Conservation (phyloP, 2,113 vertebrate genomes). For the Hippopotamus amphibius region DNA sequence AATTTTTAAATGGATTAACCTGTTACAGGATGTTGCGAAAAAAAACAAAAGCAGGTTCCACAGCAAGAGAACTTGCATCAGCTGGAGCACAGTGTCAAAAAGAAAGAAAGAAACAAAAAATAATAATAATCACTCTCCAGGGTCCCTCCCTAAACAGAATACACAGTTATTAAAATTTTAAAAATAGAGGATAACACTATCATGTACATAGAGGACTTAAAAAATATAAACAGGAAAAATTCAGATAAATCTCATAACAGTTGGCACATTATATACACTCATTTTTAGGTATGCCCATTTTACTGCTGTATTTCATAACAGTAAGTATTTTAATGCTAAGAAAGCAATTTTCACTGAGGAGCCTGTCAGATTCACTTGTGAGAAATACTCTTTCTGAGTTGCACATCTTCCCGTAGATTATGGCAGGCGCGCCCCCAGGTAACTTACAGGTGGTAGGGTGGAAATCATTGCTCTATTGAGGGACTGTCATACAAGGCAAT, state of each 20-base stretch:
- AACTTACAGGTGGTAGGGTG: not conserved
- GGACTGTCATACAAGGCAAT: not conserved
- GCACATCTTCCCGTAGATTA: not conserved
- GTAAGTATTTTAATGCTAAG: not conserved
- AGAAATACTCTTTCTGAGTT: not conserved
- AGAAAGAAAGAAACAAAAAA: not conserved
- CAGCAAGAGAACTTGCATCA: not conserved
- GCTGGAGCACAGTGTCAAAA: not conserved
- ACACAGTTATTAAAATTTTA: not conserved
- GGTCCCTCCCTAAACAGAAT: not conserved
- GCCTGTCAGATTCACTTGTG: not conserved
- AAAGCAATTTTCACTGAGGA: not conserved
- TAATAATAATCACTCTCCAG: not conserved
- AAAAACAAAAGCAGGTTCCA: not conserved
- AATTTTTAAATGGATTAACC: not conserved
- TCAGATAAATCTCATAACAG: not conserved
- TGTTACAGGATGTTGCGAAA: not conserved
- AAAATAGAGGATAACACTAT: not conserved
- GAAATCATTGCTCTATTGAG: not conserved
- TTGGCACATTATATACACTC: not conserved
- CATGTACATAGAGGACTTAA: not conserved
- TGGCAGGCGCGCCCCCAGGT: not conserved
- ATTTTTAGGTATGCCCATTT: not conserved
- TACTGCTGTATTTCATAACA: not conserved
- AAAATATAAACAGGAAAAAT: slow-evolving; percentile 15